These are phyloP conservation scores for Pseudoips prasinana DNA, from an alignment of 2,888 invertebrate genomes.

Conservation along the genomic window DNA sequence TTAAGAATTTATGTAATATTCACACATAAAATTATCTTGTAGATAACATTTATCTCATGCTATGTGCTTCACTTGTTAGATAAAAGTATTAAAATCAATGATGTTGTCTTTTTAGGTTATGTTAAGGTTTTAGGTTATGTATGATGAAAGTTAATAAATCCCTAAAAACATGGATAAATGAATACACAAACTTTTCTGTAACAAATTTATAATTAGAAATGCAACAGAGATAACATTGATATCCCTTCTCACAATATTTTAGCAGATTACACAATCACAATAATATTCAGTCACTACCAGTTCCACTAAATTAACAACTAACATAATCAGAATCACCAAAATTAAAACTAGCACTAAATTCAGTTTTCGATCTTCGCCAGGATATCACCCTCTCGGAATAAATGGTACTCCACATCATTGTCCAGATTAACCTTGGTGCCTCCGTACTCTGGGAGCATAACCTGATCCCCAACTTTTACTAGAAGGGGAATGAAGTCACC, in stretches of 20 bases:
- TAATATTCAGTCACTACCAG: conserved; percentile 68
- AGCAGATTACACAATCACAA: conserved; percentile 76
- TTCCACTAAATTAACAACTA: conserved; percentile 55
- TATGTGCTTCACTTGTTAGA: no score
- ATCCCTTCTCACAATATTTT: conserved; percentile 44
- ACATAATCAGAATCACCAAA: conserved; percentile 61
- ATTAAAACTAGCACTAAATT: conserved; percentile 58
- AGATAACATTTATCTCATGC: no score
- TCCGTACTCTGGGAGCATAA: conserved; percentile 98
- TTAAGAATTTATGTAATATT: no score
- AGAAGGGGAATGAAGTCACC: conserved; percentile 90
- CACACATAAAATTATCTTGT: no score
- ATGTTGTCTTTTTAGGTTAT: conserved; percentile 25
- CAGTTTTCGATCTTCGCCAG: conserved; percentile 92
- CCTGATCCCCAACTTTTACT: conserved; percentile 95
- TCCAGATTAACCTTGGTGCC: conserved; percentile 97
- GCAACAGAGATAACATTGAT: conserved; percentile 67
- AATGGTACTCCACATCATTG: conserved; percentile 94
- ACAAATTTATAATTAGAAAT: conserved; percentile 79
- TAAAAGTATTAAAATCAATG: no score
- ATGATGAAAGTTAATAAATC: conserved; percentile 13
- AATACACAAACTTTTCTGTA: conserved; percentile 47
- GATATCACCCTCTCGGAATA: conserved; percentile 98
- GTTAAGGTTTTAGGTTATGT: conserved; percentile 17
- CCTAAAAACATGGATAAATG: conserved; percentile 4